Base-by-base conservation (phyloP, 2,113 vertebrate genomes). In the Nyctereutes procyonoides region DNA sequence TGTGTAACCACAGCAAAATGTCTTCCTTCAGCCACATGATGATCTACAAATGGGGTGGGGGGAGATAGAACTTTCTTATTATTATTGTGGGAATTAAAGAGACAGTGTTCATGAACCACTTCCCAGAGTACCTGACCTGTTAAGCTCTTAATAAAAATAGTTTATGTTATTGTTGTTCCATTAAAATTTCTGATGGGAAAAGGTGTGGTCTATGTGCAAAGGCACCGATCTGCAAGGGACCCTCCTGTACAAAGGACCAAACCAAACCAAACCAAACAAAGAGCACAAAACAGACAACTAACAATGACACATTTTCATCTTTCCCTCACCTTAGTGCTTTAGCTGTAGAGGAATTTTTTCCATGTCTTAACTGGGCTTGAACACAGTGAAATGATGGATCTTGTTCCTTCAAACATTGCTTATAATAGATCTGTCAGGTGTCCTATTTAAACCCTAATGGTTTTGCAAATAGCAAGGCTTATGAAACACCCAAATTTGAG, bases 391-490 rank as follows among this genome's bases (percentile, higher is more conserved):
- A 62, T 90, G 20, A 97, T 87, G 35, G 28, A 88, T 53, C 55
- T 81, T 96, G 6, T 81, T 81, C 53, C 55, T 95, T 95, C 3
- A 13, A 84, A 82, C 19, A 12, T 62, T 93, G 28, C 69, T 87
- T 95, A 63, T 87, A 94, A 88, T 94, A 92, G 43, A 88, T 89
- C 48, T 93, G 38, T 96, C 88, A 90, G n/a, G 3, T 94, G 55
- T 92, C 90, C 74, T 90, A 84, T 76, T 90, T 97, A 89, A 97
- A 88, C 69, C 58, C 19, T 90, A 85, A 58, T 93, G 65, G 58
- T 93, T 96, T 95, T 95, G 35, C 90, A 96, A 97, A 95, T 76
- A 67, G 43, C 62, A 95, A 62, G 24, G 32, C 58, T 96, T 96
- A 93, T n/a, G 26, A 87, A 95, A 71, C 32, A 93, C 69, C 58